Conservation (phyloP, 37 sponge, comb jelly and placozoan genomes). For the Aplysina aerophoba region DNA sequence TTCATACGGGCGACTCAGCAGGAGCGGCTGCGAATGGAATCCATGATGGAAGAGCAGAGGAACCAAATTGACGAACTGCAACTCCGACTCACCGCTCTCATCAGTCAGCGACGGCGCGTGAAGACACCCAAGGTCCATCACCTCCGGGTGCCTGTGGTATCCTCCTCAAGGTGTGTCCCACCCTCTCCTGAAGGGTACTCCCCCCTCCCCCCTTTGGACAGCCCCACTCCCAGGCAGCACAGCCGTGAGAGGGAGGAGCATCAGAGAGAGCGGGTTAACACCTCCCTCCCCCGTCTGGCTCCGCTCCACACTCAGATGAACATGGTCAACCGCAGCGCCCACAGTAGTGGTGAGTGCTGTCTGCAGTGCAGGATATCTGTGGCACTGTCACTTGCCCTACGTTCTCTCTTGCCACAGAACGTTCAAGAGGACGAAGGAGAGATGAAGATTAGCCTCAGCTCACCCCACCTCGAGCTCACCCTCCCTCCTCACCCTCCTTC, state of each 20-base stretch:
- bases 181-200: background rate
- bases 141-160: background rate
- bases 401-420: conserved; percentile 17
- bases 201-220: conserved; percentile 36
- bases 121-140: background rate
- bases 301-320: conserved; percentile 62
- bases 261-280: background rate
- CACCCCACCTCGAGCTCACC: background rate
- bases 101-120: background rate
- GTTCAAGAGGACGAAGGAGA: conserved; percentile 31
- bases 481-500: conserved; percentile 11
- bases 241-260: background rate
- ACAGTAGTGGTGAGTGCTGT: conserved; percentile 24
- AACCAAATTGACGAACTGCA: conserved; percentile 41
- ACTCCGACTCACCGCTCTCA: background rate
- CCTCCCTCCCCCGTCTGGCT: conserved; percentile 49
- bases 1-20: conserved; percentile 22
- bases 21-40: conserved; percentile 35
- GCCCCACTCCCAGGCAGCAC: background rate
- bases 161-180: background rate
- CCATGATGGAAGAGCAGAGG: conserved; percentile 35
- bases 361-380: background rate
- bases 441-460: background rate
- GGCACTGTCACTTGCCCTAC: background rate
- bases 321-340: conserved; percentile 12